Base-by-base conservation (phyloP, 2,797 vertebrate genomes). In the Oreochromis grahami region DNA sequence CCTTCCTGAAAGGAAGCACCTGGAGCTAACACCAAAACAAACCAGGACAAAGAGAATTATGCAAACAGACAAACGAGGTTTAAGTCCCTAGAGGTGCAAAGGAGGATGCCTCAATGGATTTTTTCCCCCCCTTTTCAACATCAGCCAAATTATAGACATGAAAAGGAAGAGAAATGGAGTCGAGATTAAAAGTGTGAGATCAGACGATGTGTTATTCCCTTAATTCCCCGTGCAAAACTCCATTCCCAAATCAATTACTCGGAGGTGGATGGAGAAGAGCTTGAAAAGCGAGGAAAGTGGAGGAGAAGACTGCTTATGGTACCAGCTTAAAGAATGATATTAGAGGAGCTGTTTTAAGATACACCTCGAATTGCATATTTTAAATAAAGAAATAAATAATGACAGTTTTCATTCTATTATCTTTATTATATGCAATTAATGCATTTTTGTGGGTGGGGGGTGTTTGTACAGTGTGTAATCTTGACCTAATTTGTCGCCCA, bases 201-300 rank as follows among this genome's bases (percentile, higher is more conserved):
- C 88, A 86, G 87, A 86, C 79, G 89, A 83, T 60, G 88, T 70
- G 72, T 87, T 86, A 91, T 88, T 94, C 80, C 74, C 78, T 93
- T 92, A 89, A 92, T 92, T 93, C 92, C 90, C 92, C 55, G 72
- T 89, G 89, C 90, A 93, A 93, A 94, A 92, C 88, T 91, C 87
- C 84, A 90, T 89, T 80, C 86, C 89, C 88, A 93, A 95, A 95
- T 95, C 91, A 94, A 94, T 95, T 95, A 94, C 91, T 88, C 82
- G 34, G 87, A 85, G 88, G 88, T 89, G 84, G 86, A 82, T 56
- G 76, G 80, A 93, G 87, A 77, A 60, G 65, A 78, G 82, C 80
- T 82, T 81, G 82, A 88, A 91, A 88, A 83, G 79, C 5, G 8
- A 76, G 34, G n/a, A 78, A 41, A 74, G 70, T 14, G 41, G 85